phyloP scores from a whole-genome alignment of 2,797 vertebrate species.

The Phalanger gymnotis region DNA sequence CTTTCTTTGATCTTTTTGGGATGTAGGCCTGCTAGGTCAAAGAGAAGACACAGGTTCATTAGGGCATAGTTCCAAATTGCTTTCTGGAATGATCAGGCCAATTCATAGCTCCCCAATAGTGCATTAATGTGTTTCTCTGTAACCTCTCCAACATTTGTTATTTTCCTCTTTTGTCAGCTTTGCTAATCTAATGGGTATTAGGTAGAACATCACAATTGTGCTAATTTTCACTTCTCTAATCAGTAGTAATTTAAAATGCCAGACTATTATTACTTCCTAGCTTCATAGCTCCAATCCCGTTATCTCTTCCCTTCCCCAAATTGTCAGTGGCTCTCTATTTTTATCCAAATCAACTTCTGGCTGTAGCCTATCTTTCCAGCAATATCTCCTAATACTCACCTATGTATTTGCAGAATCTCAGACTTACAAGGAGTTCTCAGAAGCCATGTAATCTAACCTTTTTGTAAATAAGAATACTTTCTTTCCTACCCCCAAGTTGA shows the following conservation, averaged over 20 bases:
- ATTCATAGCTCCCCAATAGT: too few species aligned
- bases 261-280: not conserved
- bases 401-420: not conserved
- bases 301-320: not conserved
- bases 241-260: not conserved
- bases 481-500: not conserved
- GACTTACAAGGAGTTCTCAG: not conserved
- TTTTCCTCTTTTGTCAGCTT: not conserved
- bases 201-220: not conserved
- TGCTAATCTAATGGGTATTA: not conserved
- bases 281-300: not conserved
- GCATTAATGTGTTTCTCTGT: not conserved
- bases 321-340: not conserved
- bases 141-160: not conserved
- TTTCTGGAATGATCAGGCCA: too few species aligned
- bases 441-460: not conserved
- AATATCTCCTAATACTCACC: not conserved
- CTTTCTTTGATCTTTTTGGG: too few species aligned
- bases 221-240: not conserved
- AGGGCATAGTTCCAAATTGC: too few species aligned
- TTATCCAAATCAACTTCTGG: not conserved
- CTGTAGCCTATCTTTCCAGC: not conserved
- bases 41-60: too few species aligned
- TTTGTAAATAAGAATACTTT: not conserved
- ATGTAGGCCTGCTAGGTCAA: too few species aligned